Percentiles rank a stretch among this genome's conserved stretches.
phyloP scores from a whole-genome alignment of 2,888 invertebrate genomes.

The Atethmia centrago region DNA sequence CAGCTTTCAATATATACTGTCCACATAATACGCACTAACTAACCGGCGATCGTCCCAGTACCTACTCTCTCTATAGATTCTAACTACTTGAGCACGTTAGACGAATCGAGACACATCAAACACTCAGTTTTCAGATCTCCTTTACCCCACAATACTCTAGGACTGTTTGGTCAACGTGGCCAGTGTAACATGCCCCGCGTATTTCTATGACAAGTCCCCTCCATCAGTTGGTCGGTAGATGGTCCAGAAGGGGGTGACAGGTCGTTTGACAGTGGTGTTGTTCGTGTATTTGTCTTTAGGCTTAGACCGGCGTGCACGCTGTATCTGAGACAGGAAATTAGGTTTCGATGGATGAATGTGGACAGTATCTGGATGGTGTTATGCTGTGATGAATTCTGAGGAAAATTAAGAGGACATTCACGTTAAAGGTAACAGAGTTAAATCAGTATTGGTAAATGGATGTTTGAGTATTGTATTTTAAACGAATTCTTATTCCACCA shows the following conservation, averaged over 20 bases:
- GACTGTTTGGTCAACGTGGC: constrained; percentile 67
- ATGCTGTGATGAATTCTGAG: constrained; percentile 55
- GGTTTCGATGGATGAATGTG: constrained; percentile 88
- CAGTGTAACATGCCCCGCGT: constrained; percentile 67
- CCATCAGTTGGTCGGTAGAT: constrained; percentile 30
- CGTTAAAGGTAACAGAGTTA: neutral
- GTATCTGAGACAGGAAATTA: constrained; percentile 90
- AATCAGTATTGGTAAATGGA: neutral
- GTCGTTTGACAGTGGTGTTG: constrained; percentile 74
- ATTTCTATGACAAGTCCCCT: constrained; percentile 65
- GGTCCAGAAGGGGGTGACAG: constrained; percentile 57
- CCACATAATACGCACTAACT: constrained; percentile 7
- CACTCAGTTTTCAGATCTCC: constrained; percentile 74
- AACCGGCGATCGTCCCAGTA: neutral
- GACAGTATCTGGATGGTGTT: constrained; percentile 73
- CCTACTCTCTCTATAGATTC: constrained; percentile 16
- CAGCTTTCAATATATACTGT: neutral
- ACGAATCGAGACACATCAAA: constrained; percentile 63
- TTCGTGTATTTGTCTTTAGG: constrained; percentile 87
- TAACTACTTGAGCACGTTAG: constrained; percentile 49
- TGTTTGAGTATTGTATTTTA: neutral
- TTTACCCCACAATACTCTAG: constrained; percentile 69
- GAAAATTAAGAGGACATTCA: neutral
- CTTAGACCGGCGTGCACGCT: constrained; percentile 78
- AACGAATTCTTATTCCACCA: neutral